Conservation (phyloP, 2,797 vertebrate species). For the Tokudaia muenninki region DNA sequence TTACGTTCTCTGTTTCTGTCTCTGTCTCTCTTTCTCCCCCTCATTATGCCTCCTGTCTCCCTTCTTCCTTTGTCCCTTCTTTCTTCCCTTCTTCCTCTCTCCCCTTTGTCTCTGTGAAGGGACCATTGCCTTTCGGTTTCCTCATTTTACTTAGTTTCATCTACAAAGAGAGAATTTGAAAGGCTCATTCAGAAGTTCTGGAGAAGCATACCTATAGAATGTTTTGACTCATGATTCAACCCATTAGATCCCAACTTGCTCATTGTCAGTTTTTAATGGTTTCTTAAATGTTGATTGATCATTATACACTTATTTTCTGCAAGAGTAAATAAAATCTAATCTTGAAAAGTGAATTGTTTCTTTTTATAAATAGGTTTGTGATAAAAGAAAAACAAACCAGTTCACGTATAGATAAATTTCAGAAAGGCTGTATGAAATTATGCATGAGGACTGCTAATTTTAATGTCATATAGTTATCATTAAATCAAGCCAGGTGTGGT, state of each 20-base stretch:
- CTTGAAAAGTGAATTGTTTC: constrained; percentile 57
- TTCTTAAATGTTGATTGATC: constrained; percentile 37
- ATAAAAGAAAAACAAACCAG: constrained; percentile 16
- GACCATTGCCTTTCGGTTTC: neutral
- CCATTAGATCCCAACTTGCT: neutral
- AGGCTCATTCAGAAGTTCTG: neutral
- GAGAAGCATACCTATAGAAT: neutral
- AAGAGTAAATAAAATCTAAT: constrained; percentile 24
- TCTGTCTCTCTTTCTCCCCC: accelerated
- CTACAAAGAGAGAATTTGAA: neutral
- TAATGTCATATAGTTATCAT: neutral
- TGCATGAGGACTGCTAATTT: neutral
- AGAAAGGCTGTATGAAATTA: neutral
- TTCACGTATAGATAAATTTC: neutral
- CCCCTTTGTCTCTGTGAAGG: neutral
- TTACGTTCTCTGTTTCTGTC: neutral
- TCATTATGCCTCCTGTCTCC: neutral
- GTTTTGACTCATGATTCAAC: neutral
- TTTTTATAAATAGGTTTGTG: neutral
- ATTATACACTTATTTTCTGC: constrained; percentile 30
- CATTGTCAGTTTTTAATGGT: neutral
- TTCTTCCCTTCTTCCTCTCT: neutral
- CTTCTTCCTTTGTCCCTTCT: neutral
- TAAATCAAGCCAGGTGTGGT: neutral
- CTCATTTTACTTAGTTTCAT: neutral